Base-by-base conservation (phyloP, 2,888 invertebrate species). In the Andrena praecox region DNA sequence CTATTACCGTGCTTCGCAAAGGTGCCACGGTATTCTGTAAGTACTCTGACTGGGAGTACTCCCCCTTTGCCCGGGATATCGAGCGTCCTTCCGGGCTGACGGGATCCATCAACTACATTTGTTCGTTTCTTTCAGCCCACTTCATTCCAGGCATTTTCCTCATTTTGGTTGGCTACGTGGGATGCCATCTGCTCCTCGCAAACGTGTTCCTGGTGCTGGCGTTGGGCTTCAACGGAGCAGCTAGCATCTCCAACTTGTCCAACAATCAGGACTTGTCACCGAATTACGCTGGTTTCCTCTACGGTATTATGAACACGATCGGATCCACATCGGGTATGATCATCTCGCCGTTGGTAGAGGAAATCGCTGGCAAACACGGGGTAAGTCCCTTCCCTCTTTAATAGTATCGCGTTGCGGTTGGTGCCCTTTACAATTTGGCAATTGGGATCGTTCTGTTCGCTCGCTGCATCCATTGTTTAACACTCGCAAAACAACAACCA, bases 281-380 rank as follows among this genome's bases (percentile, higher is more conserved):
- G 0, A 97, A 96, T 89, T 97, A 95, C 90, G 96, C 96, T 1
- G 97, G 96, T 56, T 96, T 96, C 16, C 92, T 97, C 10, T 96
- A 96, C 86, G 97, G 97, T 6, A 96, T 97, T 1, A 96, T 97
- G 72, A 97, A 97, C 91, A 96, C 96, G 77, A 94, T 97, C 80
- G 97, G 97, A 24, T 96, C 96, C 67, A 95, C 96, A 0, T 95
- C 97, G 0, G 97, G 97, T 12, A 96, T 97, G 83, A 95, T 97
- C 73, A 95, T 96, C n/a, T 96, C 97, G 0, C 94, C 96, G 82
- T 94, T 96, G 78, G 96, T 97, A 29, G 97, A 96, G 74, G 95
- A 95, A 84, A 94, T 96, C 10, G 95, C 95, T 10, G 93, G 95
- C 76, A 95, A 94, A 85, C 83, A 89, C 89, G 92, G 94, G 85